These are phyloP conservation scores for Spea hammondii DNA, from an alignment of 2,797 vertebrate species.

Conservation along the genomic window DNA sequence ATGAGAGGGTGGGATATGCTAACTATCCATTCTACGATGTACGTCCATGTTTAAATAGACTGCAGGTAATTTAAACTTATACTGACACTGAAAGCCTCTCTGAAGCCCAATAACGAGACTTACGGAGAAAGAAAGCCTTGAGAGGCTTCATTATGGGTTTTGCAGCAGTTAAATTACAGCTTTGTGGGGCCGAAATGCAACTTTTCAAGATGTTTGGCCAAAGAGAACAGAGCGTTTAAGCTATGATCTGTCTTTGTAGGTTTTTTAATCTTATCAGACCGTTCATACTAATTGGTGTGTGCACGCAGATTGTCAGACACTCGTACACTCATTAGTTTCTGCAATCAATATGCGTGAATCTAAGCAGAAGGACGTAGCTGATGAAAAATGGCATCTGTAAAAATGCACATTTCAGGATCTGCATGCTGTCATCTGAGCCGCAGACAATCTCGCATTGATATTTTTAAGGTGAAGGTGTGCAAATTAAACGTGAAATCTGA, in stretches of 20 bases:
- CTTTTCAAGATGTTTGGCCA: conserved; percentile 8
- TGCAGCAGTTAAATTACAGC: conserved; percentile 53
- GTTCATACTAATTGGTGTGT: conserved; percentile 54
- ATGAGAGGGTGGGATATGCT: background rate
- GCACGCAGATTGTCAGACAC: conserved; percentile 52
- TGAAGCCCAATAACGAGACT: conserved; percentile 45
- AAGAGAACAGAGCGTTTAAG: conserved; percentile 34
- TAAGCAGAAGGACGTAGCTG: conserved; percentile 49
- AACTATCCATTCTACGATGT: background rate
- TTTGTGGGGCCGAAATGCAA: conserved; percentile 43
- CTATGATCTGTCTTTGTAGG: conserved; percentile 31
- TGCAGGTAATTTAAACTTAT: conserved; percentile 12
- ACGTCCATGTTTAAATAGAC: background rate
- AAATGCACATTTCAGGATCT: background rate
- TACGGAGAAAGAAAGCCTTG: conserved; percentile 50
- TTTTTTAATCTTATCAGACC: conserved; percentile 6
- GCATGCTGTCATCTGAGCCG: conserved; percentile 26
- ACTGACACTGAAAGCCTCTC: background rate
- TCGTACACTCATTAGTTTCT: conserved; percentile 50
- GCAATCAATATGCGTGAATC: conserved; percentile 29
- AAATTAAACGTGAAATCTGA: conserved; percentile 26
- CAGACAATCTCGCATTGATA: conserved; percentile 19
- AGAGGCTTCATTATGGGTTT: conserved; percentile 54
- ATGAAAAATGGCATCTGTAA: conserved; percentile 58
- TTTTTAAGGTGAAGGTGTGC: conserved; percentile 36